These are phyloP conservation scores for Amblyopsis rosae DNA, from an alignment of 2,113 vertebrate species.

Conservation along the genomic window DNA sequence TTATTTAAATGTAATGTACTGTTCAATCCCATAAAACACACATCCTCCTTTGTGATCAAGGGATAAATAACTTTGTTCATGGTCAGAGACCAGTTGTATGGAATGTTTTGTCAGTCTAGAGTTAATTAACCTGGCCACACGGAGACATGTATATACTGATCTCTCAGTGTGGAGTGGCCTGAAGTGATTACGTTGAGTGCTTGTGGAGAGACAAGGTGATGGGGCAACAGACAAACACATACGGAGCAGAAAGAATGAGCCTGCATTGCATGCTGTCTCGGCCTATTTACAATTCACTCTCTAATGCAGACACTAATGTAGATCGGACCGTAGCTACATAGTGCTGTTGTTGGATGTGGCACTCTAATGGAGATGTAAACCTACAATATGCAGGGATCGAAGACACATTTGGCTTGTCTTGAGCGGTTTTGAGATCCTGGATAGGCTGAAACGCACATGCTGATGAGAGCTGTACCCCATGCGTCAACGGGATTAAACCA, in stretches of 20 bases:
- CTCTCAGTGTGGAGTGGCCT: conserved; percentile 16
- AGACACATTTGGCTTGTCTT: too few relatives aligned
- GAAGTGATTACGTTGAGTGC: conserved; percentile 43
- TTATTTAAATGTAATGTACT: too few relatives aligned
- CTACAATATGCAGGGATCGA: too few relatives aligned
- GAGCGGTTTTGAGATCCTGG: too few relatives aligned
- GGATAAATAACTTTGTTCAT: background rate
- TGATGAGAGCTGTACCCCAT: too few relatives aligned
- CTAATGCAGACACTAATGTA: conserved; percentile 1
- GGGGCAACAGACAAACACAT: conserved; percentile 35
- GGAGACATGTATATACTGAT: background rate
- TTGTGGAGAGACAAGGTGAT: conserved; percentile 29
- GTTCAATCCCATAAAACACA: too few relatives aligned
- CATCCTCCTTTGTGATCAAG: too few relatives aligned
- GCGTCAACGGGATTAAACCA: background rate
- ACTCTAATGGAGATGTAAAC: too few relatives aligned
- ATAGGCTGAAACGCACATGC: too few relatives aligned
- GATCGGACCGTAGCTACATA: background rate
- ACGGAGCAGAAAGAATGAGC: conserved; percentile 31
- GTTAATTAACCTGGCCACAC: background rate
- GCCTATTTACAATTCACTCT: conserved; percentile 23
- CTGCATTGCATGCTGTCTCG: conserved; percentile 19
- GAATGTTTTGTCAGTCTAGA: too few relatives aligned
- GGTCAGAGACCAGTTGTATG: background rate
- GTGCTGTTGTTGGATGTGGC: background rate